Conservation (phyloP, 2,113 vertebrate genomes). For the Ivindomyrus marchei region DNA sequence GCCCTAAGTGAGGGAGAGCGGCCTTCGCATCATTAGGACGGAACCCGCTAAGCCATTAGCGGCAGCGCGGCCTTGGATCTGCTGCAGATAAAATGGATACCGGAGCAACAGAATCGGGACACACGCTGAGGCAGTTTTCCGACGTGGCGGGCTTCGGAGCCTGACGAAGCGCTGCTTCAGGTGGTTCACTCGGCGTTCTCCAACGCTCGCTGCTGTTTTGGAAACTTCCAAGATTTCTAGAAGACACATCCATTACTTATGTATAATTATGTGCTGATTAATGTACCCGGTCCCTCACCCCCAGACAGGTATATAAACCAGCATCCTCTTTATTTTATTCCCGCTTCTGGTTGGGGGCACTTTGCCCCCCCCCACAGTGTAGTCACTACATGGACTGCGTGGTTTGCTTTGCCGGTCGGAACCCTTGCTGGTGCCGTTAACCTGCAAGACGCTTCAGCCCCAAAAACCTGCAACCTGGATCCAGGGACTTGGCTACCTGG, state of each 20-base stretch:
- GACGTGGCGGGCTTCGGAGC: not conserved
- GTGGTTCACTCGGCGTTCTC: not conserved
- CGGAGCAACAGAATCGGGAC: conserved; percentile 21
- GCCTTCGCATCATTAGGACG: conserved; percentile 39
- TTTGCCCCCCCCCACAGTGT: not conserved
- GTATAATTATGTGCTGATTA: not conserved
- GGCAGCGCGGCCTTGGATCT: conserved; percentile 31
- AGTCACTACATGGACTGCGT: not conserved
- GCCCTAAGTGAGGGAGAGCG: conserved; percentile 31
- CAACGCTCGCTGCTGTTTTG: not conserved
- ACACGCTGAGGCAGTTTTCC: not conserved
- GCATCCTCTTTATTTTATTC: not conserved
- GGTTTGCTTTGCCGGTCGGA: too few relatives aligned
- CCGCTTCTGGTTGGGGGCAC: not conserved
- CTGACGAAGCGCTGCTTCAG: not conserved
- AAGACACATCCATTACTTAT: not conserved
- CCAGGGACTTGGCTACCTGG: not conserved
- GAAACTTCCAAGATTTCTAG: not conserved
- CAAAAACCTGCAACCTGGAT: not conserved
- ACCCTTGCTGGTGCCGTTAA: too few relatives aligned
- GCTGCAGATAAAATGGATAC: conserved; percentile 22
- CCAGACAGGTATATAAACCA: not conserved
- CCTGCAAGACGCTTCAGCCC: too few relatives aligned
- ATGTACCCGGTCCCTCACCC: not conserved
- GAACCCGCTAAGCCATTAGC: conserved; percentile 34